Base-by-base conservation (phyloP, 2,888 invertebrate species). In the Suillia variegata region DNA sequence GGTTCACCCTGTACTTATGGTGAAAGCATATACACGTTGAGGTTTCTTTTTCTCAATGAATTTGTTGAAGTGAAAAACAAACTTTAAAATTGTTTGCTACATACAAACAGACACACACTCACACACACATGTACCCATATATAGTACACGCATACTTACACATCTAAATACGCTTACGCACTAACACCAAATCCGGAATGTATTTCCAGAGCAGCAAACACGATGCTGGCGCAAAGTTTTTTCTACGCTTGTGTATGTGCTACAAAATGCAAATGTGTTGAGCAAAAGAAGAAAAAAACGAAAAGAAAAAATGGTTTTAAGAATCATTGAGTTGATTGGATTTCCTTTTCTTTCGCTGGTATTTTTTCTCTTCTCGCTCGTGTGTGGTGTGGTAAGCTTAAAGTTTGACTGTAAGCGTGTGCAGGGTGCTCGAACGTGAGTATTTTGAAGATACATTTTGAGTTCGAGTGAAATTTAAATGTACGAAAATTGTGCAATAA, bases 301-400 rank as follows among this genome's bases (percentile, higher is more conserved):
- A n/a, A n/a, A n/a, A n/a, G n/a, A n/a, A 13, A 8, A 15, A 38
- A 56, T 54, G 49, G 50, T 56, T 22, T 62, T 34, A 42, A 62
- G 45, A 33, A 56, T 56, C 54, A 56, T 59, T 45, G 53, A 62
- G 54, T 56, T 56, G 56, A 59, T 62, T 62, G 58, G 49, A 61
- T 53, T 54, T 49, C 17, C 15, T 57, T 52, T 13, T 53, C n/a
- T 34, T 53, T 53, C n/a, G n/a, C n/a, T n/a, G n/a, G n/a, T n/a
- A n/a, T n/a, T n/a, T n/a, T n/a, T n/a, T n/a, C n/a, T n/a, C n/a
- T n/a, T n/a, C n/a, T n/a, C n/a, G n/a, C n/a, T n/a, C n/a, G n/a
- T n/a, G n/a, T n/a, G n/a, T n/a, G n/a, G n/a, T n/a, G n/a, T n/a
- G n/a, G n/a, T n/a, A n/a, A n/a, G 26, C 26, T 26, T 26, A 5